Evolutionary conservation across 2,888 invertebrate genomes (phyloP).

Genomic region (Mechanitis mazaeus): DNA sequence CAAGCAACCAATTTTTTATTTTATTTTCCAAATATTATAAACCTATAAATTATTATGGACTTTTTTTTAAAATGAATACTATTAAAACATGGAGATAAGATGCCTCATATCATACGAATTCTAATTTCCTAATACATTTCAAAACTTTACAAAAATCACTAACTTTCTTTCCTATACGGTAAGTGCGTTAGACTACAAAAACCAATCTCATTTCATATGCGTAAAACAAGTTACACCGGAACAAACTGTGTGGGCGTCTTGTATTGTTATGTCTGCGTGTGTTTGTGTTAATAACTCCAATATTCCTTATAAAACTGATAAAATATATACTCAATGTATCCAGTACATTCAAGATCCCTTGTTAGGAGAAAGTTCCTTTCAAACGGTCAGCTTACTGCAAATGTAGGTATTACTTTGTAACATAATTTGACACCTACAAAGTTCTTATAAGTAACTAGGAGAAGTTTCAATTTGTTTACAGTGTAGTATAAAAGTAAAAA

Average conservation of each 20-base stretch:
- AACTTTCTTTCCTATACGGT: too few relatives aligned
- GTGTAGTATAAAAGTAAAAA: too few relatives aligned
- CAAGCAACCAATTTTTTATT: too few relatives aligned
- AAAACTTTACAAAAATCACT: too few relatives aligned
- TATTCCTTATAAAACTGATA: slow-evolving; percentile 1
- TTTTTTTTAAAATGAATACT: too few relatives aligned
- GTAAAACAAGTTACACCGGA: slow-evolving; percentile 24
- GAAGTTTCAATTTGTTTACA: background rate
- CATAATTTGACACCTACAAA: background rate
- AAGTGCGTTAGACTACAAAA: background rate
- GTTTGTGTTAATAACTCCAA: background rate
- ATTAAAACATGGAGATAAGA: too few relatives aligned
- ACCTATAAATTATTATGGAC: too few relatives aligned
- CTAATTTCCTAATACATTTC: too few relatives aligned
- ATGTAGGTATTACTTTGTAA: slow-evolving; percentile 14
- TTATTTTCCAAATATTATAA: too few relatives aligned
- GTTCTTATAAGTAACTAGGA: background rate
- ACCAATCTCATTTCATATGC: slow-evolving; percentile 12
- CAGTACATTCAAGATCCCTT: slow-evolving; percentile 14
- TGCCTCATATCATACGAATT: too few relatives aligned
- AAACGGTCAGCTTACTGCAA: slow-evolving; percentile 16
- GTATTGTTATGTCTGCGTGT: slow-evolving; percentile 12
- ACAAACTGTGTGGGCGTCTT: slow-evolving; percentile 24
- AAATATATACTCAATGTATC: slow-evolving; percentile 11
- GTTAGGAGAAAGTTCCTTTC: slow-evolving; percentile 23